phyloP scores from a whole-genome alignment of 2,888 invertebrate species.

The Argyra leucocephala region DNA sequence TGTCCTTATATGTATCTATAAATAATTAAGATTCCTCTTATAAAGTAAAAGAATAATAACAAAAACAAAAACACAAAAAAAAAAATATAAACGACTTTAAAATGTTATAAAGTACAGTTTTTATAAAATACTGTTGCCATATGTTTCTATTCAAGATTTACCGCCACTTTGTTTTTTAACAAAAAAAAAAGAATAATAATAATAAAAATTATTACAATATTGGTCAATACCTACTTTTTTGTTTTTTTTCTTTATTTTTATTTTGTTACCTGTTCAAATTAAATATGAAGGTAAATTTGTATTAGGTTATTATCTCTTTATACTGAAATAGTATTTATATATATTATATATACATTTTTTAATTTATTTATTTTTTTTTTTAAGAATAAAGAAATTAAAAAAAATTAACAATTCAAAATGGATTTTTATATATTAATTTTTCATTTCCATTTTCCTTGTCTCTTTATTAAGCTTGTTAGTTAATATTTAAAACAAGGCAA shows the following conservation, averaged over 20 bases:
- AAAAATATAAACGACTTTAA: background rate
- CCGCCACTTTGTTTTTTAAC: background rate
- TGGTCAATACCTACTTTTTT: background rate
- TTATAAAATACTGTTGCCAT: background rate
- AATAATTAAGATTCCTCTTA: too few relatives aligned
- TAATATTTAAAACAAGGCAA: background rate
- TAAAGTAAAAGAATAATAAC: too few relatives aligned
- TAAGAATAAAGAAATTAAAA: background rate
- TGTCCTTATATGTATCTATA: background rate
- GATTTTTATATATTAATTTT: constrained; percentile 1
- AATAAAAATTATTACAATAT: background rate
- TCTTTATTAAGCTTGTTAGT: background rate
- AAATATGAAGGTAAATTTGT: background rate
- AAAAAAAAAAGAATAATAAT: background rate
- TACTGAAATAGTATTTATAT: background rate
- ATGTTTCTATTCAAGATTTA: constrained; percentile 6
- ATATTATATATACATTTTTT: too few relatives aligned
- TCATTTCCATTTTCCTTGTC: background rate
- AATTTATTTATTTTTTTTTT: too few relatives aligned
- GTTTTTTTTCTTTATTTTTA: background rate
- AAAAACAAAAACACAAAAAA: too few relatives aligned
- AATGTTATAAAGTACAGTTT: background rate
- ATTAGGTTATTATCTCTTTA: background rate
- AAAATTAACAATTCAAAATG: constrained; percentile 1
- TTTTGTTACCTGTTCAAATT: background rate